Conservation (phyloP, 2,888 invertebrate species). For the Mythimna pallens region DNA sequence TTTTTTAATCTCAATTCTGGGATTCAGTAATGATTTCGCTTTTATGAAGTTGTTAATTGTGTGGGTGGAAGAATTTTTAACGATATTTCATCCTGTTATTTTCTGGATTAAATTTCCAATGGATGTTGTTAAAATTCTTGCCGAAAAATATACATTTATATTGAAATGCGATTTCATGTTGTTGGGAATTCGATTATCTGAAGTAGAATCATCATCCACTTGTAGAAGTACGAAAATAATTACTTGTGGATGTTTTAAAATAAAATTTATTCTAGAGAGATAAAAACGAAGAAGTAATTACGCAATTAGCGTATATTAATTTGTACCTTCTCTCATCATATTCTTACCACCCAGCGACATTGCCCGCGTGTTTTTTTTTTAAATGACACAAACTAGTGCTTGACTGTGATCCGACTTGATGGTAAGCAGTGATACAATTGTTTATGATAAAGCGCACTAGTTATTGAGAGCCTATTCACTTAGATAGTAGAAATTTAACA, state of each 20-base stretch:
- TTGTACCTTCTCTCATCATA: too few species aligned
- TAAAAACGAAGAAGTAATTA: too few species aligned
- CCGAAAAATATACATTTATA: background rate
- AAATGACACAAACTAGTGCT: too few species aligned
- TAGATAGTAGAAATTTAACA: too few species aligned
- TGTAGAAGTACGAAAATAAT: background rate
- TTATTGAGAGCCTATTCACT: too few species aligned
- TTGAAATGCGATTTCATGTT: background rate
- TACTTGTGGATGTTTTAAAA: background rate
- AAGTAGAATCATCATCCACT: background rate
- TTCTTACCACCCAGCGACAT: too few species aligned
- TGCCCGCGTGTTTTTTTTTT: too few species aligned
- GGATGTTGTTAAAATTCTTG: background rate
- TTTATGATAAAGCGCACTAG: too few species aligned
- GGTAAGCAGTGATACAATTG: too few species aligned
- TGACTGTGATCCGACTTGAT: too few species aligned
- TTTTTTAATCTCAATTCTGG: conserved; percentile 33
- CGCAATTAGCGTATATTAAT: too few species aligned
- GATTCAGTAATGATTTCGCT: conserved; percentile 42
- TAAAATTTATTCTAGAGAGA: background rate
- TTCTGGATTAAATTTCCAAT: conserved; percentile 1
- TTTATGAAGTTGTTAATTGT: conserved; percentile 41
- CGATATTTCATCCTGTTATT: conserved; percentile 10
- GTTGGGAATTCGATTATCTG: background rate
- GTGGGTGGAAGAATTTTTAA: conserved; percentile 10